These are phyloP conservation scores for Drymodes brunneopygia DNA, from an alignment of 2,113 vertebrate species.

Conservation along the genomic window DNA sequence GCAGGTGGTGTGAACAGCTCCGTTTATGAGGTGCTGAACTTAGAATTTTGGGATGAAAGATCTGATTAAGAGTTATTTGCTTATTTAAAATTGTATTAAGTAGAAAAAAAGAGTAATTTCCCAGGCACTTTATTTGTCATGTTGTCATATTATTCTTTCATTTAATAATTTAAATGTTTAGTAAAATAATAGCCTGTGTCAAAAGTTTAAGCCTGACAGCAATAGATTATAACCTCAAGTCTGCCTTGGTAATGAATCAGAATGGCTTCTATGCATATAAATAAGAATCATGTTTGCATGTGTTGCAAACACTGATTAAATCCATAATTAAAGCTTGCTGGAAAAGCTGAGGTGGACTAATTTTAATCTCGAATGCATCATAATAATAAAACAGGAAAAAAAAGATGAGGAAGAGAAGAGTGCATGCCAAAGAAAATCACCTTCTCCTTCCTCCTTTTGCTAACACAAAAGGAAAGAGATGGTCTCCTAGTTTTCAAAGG, in stretches of 20 bases:
- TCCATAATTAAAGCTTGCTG: not conserved
- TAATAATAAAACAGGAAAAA: not conserved
- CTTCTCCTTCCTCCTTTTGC: not conserved
- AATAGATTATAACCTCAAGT: not conserved
- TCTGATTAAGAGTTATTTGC: not conserved
- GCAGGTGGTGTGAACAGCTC: not conserved
- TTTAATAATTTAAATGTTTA: not conserved
- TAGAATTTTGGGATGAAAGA: not conserved
- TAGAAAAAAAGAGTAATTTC: not conserved
- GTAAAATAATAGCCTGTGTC: not conserved
- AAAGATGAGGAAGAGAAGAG: not conserved
- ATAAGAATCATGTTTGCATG: not conserved
- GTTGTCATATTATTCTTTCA: not conserved
- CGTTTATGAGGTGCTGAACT: not conserved
- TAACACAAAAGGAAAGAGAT: not conserved
- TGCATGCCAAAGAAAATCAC: not conserved
- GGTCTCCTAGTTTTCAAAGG: not conserved
- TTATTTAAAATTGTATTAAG: not conserved
- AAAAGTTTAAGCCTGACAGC: not conserved
- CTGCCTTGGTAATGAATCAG: conserved; percentile 18
- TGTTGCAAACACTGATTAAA: conserved; percentile 9
- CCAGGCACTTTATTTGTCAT: not conserved
- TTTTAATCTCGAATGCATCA: not conserved
- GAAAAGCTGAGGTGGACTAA: not conserved
- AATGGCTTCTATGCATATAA: not conserved